Evolutionary conservation across 2,888 invertebrate genomes (phyloP), one percentile per base, ranked within the genome.

Genomic region (Ischnus inquisitorius): DNA sequence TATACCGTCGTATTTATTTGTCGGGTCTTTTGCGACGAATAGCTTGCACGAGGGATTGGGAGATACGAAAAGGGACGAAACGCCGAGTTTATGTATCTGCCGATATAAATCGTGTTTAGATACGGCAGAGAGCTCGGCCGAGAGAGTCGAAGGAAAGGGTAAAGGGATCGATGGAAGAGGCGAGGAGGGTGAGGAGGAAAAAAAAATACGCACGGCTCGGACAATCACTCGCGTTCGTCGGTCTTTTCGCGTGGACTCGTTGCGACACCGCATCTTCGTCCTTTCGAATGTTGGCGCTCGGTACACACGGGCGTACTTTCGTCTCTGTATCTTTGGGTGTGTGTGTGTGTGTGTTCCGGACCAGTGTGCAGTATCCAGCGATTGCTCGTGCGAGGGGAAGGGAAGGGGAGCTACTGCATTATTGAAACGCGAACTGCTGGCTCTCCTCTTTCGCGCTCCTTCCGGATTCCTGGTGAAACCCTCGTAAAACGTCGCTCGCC

Each of bases 401-500:
- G 54, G 19, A 22, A 34, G 4, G 34, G 25, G 74, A 48, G 12
- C 71, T 71, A 46, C 71, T 83, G 83, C 83, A 83, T 83, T 83
- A 83, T 83, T 79, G 83, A 79, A 83, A 76, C 57, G 65, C 83
- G 48, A 64, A 57, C 83, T 79, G 74, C 43, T 43, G 60, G 65
- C 48, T 60, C 77, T 68, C 43, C 79, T 76, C 83, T 79, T 72
- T 72, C 76, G 76, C 71, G 83, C 83, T 83, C 76, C 83, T 83
- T 80, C 83, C 79, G 83, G 76, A 83, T 83, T 83, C 76, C 79
- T 77, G 72, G 83, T 67, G 79, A 76, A 80, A 69, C 71, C 79
- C 83, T 83, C 83, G 83, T 83, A 83, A 83, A 83, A 80, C 72
- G 83, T 71, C 79, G 72, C 76, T 51, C 62, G 54, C 22, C 69